Percentiles rank a stretch among this genome's conserved stretches.
Evolutionary conservation across 1,140 invertebrate species (phyloP).

Genomic region (Wiebesia pumilae): DNA sequence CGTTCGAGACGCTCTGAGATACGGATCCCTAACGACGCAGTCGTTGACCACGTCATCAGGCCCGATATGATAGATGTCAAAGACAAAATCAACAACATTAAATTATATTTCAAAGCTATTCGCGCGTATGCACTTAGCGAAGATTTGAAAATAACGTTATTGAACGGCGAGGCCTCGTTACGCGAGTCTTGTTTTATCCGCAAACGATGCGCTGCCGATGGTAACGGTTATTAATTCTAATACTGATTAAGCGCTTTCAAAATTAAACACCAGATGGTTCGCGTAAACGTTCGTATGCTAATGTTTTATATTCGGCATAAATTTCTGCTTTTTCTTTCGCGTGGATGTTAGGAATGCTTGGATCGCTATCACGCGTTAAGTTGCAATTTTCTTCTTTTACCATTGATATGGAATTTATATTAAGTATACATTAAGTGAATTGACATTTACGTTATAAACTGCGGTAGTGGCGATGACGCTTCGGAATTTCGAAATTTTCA

Average conservation of each 20-base stretch:
- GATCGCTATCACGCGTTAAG: not conserved
- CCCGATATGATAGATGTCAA: not conserved
- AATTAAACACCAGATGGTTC: not conserved
- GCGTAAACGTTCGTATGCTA: not conserved
- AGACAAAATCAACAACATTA: not conserved
- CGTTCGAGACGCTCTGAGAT: not conserved
- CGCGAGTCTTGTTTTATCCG: not conserved
- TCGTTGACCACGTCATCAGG: not conserved
- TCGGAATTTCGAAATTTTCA: not conserved
- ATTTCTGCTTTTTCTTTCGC: not conserved
- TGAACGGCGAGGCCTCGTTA: not conserved
- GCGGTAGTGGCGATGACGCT: not conserved
- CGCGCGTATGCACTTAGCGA: not conserved
- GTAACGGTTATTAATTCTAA: constrained; percentile 28
- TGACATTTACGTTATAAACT: not conserved
- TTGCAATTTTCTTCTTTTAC: not conserved
- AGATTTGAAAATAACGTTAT: constrained; percentile 27
- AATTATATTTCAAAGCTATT: not conserved
- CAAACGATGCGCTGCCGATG: not conserved
- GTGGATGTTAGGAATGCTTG: not conserved
- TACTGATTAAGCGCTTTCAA: constrained; percentile 15
- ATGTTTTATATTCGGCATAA: not conserved
- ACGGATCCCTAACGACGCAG: not conserved
- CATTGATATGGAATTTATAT: not conserved
- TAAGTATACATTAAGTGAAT: no score